Evolutionary conservation across 2,797 vertebrate species (phyloP), one percentile per base, ranked within the genome.

Genomic region (Paguma larvata): DNA sequence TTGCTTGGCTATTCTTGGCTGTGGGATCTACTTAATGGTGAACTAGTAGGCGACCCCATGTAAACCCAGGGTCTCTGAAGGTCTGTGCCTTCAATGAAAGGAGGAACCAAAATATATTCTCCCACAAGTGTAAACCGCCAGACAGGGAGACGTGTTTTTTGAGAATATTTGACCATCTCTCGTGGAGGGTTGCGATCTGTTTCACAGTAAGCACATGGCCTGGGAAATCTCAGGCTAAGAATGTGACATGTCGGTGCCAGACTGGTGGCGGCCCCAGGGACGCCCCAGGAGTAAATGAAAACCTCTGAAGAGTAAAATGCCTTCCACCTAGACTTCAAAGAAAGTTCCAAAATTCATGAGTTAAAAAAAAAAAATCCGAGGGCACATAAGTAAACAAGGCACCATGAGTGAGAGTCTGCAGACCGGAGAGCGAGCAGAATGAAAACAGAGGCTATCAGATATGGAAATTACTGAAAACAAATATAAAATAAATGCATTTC

Each of bases 241-340:
- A 56, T 65, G 7, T 85, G 30, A 85, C 44, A 72, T 59, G 92
- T 32, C 18, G 16, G n/a, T n/a, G 80, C 59, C 72, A 82, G 75
- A 63, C n/a, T 27, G 51, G 63, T 62, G n/a, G 38, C 48, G 56
- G 19, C 68, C 21, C 16, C 46, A 12, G 62, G 70, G 18, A 53
- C 72, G 30, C 65, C 38, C 53, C 46, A 73, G 65, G 25, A 96
- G 70, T 30, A 46, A 75, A 38, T 10, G 16, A 27, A 84, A 59
- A 68, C 72, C 41, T 63, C 85, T 84, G 63, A 72, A 78, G 41
- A 91, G 59, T 41, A 93, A 82, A 77, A 25, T 3, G 30, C 65
- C 73, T 82, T 94, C 38, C 91, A 85, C 5, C 19, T 9, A 51
- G 44, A 46, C 88, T 75, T 95, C 67, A 44, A 89, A 94, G 93